Evolutionary conservation across 2,797 vertebrate species (phyloP).

Genomic region (Chaenodraco wilsoni): DNA sequence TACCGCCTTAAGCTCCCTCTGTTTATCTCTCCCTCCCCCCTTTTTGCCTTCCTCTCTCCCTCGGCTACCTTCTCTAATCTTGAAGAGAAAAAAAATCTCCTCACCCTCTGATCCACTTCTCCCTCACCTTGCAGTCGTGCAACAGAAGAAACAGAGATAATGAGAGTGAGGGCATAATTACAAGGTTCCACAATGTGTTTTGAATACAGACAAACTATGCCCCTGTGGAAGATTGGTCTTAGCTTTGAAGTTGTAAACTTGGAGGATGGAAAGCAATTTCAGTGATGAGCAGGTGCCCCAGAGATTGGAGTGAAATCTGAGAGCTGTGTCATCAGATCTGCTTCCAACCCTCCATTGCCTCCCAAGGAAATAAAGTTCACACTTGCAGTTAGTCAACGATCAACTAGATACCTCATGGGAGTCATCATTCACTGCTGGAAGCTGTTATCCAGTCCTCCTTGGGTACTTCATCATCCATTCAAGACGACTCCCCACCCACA

Average conservation of each 20-base stretch:
- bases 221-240: constrained; percentile 36
- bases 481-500: constrained; percentile 47
- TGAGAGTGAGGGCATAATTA: constrained; percentile 68
- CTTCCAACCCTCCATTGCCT: constrained; percentile 7
- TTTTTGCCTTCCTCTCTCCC: constrained; percentile 42
- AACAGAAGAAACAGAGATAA: constrained; percentile 59
- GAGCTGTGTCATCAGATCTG: constrained; percentile 30
- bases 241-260: constrained; percentile 64
- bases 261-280: constrained; percentile 53
- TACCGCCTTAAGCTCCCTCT: constrained; percentile 63
- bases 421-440: constrained; percentile 29
- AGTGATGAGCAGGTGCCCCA: constrained; percentile 67
- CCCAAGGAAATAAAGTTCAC: constrained; percentile 29
- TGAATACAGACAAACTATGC: constrained; percentile 68
- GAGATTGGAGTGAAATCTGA: constrained; percentile 41
- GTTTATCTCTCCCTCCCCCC: constrained; percentile 73
- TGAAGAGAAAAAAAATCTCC: constrained; percentile 14
- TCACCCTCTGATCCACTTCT: constrained; percentile 38
- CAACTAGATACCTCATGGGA: constrained; percentile 17
- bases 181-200: constrained; percentile 45
- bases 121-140: constrained; percentile 54
- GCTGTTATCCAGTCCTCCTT: constrained; percentile 44
- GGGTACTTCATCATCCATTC: constrained; percentile 45
- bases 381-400: constrained; percentile 46
- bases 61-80: constrained; percentile 66